Conservation (phyloP, 2,888 invertebrate genomes). For the Drosophila paracracens region DNA sequence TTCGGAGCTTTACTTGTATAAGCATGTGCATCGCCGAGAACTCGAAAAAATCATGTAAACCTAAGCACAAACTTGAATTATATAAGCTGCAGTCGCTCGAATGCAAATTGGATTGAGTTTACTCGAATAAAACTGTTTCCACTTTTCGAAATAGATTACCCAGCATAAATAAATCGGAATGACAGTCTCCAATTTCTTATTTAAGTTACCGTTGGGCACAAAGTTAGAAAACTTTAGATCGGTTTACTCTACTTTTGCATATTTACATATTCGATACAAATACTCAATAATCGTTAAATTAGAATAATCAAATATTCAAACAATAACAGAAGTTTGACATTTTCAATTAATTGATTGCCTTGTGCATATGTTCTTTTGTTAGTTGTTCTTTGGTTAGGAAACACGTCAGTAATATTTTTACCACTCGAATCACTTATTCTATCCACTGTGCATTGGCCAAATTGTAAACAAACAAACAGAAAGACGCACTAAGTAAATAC, state of each 20-base stretch:
- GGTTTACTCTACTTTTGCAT: conserved; percentile 6
- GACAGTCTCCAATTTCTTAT: conserved; percentile 2
- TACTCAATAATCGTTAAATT: background rate
- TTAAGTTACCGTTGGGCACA: background rate
- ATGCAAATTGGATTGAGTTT: conserved; percentile 43
- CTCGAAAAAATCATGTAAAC: conserved; percentile 47
- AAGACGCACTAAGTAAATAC: conserved; percentile 43
- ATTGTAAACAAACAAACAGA: conserved; percentile 51
- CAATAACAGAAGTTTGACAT: background rate
- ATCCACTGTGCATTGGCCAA: conserved; percentile 41
- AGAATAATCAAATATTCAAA: conserved; percentile 1
- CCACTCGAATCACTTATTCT: conserved; percentile 4
- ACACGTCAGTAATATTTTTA: background rate
- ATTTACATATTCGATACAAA: background rate
- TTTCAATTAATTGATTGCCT: conserved; percentile 11
- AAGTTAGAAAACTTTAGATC: background rate
- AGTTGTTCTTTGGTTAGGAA: background rate
- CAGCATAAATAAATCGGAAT: conserved; percentile 5
- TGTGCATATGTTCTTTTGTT: background rate
- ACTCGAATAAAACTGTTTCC: conserved; percentile 35
- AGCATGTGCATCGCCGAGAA: conserved; percentile 36
- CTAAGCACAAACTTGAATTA: conserved; percentile 62
- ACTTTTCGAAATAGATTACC: conserved; percentile 7
- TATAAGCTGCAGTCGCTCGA: conserved; percentile 50
- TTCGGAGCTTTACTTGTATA: conserved; percentile 17